Percentiles rank a stretch among this genome's conserved stretches.
Conservation (phyloP, 2,113 vertebrate species). For the Nymphicus hollandicus region DNA sequence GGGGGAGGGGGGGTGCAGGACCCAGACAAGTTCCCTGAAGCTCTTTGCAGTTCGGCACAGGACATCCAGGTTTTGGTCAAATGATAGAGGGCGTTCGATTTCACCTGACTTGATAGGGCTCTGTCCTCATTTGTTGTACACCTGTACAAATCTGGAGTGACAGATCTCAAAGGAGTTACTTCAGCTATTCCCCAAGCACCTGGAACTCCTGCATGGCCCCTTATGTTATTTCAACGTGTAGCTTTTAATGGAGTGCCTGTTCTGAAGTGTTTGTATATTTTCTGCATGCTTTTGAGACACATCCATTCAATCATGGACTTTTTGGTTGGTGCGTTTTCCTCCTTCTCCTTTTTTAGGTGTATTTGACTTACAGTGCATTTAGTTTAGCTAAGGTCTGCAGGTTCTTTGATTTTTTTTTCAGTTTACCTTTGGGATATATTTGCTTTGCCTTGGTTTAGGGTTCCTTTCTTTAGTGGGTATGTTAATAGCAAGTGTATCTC, state of each 20-base stretch:
- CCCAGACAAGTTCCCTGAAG: conserved; percentile 3
- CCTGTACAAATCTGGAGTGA: neutral
- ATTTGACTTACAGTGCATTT: neutral
- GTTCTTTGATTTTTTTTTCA: neutral
- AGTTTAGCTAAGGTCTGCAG: neutral
- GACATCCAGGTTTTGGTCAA: neutral
- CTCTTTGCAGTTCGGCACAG: neutral
- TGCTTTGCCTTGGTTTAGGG: neutral
- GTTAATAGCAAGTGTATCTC: neutral
- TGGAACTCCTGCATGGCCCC: neutral
- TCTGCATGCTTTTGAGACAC: neutral
- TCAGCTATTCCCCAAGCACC: neutral
- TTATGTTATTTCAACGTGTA: neutral
- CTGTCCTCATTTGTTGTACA: neutral
- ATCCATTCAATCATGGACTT: neutral
- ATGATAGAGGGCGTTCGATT: neutral
- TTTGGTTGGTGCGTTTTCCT: neutral
- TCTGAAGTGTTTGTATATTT: neutral
- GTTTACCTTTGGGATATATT: neutral
- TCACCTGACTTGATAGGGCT: neutral
- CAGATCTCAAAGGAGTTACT: neutral
- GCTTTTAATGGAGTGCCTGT: neutral
- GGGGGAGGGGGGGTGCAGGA: neutral
- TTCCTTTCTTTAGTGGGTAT: neutral
- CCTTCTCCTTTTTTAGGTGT: neutral